A percentile compares a stretch with the other conserved stretches of the same genome.
phyloP scores from a whole-genome alignment of 2,888 invertebrate genomes.

The Dorcus parallelipipedus region DNA sequence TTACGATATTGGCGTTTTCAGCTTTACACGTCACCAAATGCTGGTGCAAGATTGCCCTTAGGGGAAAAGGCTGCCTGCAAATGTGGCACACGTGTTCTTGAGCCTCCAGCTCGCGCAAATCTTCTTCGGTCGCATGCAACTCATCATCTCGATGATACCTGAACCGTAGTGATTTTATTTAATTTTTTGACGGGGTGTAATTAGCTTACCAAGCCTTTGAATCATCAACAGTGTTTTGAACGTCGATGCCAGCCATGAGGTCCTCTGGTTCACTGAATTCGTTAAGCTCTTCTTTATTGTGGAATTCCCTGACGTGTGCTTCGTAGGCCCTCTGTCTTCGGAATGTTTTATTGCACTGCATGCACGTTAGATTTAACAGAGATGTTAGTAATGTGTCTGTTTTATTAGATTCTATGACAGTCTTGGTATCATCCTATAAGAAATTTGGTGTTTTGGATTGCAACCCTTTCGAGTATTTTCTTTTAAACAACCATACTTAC shows the following conservation, averaged over 20 bases:
- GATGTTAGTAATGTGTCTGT: constrained; percentile 37
- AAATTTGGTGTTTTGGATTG: background rate
- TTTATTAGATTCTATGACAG: constrained; percentile 2
- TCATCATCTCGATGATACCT: constrained; percentile 47
- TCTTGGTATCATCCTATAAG: background rate
- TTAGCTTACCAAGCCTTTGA: constrained; percentile 39
- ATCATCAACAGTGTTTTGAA: constrained; percentile 53
- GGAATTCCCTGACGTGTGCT: constrained; percentile 58
- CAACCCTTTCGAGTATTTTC: background rate
- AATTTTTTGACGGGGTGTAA: background rate
- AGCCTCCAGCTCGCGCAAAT: constrained; percentile 48
- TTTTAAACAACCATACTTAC: constrained; percentile 9
- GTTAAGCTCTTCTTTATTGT: constrained; percentile 55
- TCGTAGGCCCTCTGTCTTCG: constrained; percentile 63
- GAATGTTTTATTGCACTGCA: constrained; percentile 55
- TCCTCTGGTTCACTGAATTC: constrained; percentile 87
- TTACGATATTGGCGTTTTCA: constrained; percentile 21
- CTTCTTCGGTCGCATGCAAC: constrained; percentile 48
- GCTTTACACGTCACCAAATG: constrained; percentile 46
- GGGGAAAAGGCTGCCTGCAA: constrained; percentile 46
- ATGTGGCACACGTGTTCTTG: constrained; percentile 46
- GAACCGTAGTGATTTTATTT: background rate
- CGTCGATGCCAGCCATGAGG: constrained; percentile 80
- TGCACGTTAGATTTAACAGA: constrained; percentile 39
- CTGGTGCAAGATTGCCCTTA: constrained; percentile 42